A percentile compares a stretch with the other conserved stretches of the same genome.
Conservation (phyloP, 2,888 invertebrate genomes). For the Rotaria socialis region DNA sequence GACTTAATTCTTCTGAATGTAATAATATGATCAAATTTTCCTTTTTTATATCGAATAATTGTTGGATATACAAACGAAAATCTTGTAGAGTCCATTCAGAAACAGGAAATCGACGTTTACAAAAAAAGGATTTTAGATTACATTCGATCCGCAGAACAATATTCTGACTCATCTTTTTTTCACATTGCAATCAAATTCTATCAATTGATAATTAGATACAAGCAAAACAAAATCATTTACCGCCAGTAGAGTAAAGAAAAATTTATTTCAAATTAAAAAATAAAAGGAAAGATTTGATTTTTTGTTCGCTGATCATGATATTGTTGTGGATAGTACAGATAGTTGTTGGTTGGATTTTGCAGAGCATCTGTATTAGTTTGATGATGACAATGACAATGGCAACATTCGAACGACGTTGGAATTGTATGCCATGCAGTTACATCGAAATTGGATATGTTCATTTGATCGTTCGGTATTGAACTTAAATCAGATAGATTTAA, state of each 20-base stretch:
- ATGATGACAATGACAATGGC: slow-evolving; percentile 14
- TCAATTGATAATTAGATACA: neutral
- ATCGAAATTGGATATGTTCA: neutral
- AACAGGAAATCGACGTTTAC: neutral
- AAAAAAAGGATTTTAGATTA: neutral
- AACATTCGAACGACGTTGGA: neutral
- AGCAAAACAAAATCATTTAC: no score
- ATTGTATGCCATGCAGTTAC: neutral
- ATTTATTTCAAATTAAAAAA: neutral
- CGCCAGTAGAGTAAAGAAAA: no score
- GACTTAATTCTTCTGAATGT: neutral
- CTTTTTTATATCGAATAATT: neutral
- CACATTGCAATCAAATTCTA: no score
- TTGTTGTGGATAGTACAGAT: neutral
- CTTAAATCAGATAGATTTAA: neutral
- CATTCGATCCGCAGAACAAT: neutral
- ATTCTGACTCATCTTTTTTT: neutral
- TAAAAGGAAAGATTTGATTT: neutral
- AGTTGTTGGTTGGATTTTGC: neutral
- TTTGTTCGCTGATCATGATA: neutral
- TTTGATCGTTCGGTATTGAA: neutral
- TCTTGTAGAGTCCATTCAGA: neutral
- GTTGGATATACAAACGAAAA: neutral
- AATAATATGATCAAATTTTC: neutral
- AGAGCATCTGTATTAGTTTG: neutral